A percentile compares a stretch with the other conserved stretches of the same genome.
phyloP scores from a whole-genome alignment of 2,888 invertebrate species.

The Orthosia incerta region DNA sequence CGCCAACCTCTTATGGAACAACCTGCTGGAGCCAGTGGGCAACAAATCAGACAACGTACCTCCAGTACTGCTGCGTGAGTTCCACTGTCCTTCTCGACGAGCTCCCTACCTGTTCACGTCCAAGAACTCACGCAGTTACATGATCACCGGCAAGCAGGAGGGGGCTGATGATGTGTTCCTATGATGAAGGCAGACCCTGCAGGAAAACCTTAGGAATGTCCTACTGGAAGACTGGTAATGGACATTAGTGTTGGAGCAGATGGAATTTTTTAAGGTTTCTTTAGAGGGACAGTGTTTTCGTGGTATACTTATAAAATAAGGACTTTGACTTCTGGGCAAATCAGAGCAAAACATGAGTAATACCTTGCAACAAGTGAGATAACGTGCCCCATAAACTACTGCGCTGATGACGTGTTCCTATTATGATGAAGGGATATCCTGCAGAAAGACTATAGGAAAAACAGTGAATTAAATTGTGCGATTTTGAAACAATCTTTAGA shows the following conservation, averaged over 20 bases:
- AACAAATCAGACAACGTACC: slow-evolving; percentile 91
- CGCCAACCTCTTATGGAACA: slow-evolving; percentile 94
- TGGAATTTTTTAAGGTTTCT: too few relatives aligned
- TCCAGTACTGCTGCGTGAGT: slow-evolving; percentile 91
- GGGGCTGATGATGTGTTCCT: slow-evolving; percentile 68
- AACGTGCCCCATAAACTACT: too few relatives aligned
- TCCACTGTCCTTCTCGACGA: slow-evolving; percentile 91
- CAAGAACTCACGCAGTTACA: slow-evolving; percentile 85
- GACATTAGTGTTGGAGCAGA: too few relatives aligned
- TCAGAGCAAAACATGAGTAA: too few relatives aligned
- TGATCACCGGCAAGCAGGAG: slow-evolving; percentile 79
- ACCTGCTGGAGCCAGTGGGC: slow-evolving; percentile 93
- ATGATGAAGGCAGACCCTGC: slow-evolving; percentile 7
- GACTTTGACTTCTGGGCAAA: too few relatives aligned
- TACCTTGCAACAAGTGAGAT: too few relatives aligned
- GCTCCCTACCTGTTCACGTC: slow-evolving; percentile 93
- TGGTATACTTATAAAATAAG: not conserved
- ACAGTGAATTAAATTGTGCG: too few relatives aligned
- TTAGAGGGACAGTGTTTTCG: not conserved
- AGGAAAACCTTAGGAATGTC: not conserved
- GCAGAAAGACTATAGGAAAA: too few relatives aligned
- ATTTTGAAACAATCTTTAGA: not conserved
- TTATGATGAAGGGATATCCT: too few relatives aligned
- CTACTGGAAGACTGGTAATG: too few relatives aligned
- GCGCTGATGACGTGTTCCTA: too few relatives aligned